These are phyloP conservation scores for Myiotriccus ornatus DNA, from an alignment of 2,797 vertebrate species.

Conservation along the genomic window DNA sequence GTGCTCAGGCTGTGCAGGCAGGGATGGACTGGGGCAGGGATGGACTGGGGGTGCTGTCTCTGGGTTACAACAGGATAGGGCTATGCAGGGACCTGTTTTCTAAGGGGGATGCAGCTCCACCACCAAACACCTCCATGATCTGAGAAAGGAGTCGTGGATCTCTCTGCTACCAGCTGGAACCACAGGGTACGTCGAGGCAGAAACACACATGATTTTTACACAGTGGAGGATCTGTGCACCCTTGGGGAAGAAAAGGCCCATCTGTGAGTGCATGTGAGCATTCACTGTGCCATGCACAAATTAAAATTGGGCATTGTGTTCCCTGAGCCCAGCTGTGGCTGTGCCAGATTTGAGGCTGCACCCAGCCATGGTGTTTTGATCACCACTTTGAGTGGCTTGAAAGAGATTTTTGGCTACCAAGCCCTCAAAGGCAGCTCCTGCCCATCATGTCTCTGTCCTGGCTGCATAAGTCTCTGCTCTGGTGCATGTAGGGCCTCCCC, in stretches of 20 bases:
- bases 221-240: background rate
- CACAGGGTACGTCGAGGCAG: background rate
- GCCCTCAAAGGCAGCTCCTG: background rate
- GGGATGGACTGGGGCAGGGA: background rate
- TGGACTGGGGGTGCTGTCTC: background rate
- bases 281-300: fast-evolving
- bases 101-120: background rate
- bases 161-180: background rate
- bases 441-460: background rate
- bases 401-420: background rate
- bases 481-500: background rate
- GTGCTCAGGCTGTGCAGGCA: background rate
- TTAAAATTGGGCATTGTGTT: background rate
- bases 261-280: fast-evolving
- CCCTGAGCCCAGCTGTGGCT: background rate
- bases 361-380: background rate
- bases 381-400: fast-evolving
- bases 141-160: background rate
- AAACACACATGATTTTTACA: background rate
- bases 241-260: background rate
- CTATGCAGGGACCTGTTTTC: background rate
- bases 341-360: background rate
- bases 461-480: background rate
- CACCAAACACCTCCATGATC: background rate
- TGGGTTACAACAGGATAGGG: fast-evolving